Base-by-base conservation (phyloP, 2,888 invertebrate species). In the Plebejus melissa region DNA sequence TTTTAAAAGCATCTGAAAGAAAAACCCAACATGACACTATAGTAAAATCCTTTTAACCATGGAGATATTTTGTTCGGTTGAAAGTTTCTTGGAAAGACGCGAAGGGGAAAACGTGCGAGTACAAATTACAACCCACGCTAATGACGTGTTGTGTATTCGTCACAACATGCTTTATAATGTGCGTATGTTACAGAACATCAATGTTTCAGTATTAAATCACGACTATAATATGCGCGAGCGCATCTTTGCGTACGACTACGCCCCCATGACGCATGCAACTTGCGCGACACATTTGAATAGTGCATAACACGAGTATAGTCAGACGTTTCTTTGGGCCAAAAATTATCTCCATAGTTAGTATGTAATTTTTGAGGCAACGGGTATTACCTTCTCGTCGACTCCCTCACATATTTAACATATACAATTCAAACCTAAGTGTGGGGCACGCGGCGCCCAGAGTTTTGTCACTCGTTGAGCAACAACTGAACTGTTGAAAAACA, bases 401-500 rank as follows among this genome's bases (percentile, higher is more conserved):
- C 88, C 93, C 91, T 90, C 93, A 92, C 83, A 90, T 86, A 91
- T 90, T 91, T 91, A 90, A 93, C 87, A 91, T 88, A 89, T 88
- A 93, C 90, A 93, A 93, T 90, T 92, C 91, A 93, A 93, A 93
- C 92, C 92, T 93, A 93, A 90, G 92, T 89, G 91, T 88, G 86
- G 91, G 91, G 92, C 93, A 92, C 93, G 91, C 92, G 85, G 93
- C 92, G 93, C 93, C 90, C 90, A 90, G 90, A 92, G 89, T 92
- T 88, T 88, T 92, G 89, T 93, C 93, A 93, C 93, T 93, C 92
- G 90, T 88, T 89, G 93, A 89, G 93, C 88, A 92, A 93, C 90
- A 92, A 93, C 90, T 90, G 91, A 90, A 90, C 93, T 93, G 93
- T 93, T 88, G 93, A 93, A 93, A 93, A 93, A 93, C 91, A 93